Evolutionary conservation across 2,888 invertebrate species (phyloP), one percentile per base, ranked within the genome.

Genomic region (Caenorhabditis imperialis): DNA sequence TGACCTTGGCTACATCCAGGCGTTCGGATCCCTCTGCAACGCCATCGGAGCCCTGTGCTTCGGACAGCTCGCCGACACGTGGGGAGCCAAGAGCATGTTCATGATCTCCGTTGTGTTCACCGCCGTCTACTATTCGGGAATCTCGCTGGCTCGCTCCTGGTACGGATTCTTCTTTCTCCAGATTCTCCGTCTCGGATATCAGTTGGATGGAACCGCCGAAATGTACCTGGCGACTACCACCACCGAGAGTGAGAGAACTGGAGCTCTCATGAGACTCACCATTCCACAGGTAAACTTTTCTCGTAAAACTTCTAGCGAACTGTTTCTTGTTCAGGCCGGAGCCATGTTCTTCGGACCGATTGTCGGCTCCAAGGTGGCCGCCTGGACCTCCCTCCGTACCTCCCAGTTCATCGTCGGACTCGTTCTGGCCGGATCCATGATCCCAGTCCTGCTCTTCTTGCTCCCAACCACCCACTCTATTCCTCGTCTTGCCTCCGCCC

Each of bases 191-290:
- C 62, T 88, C 55, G 88, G 86, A 18, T 88, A 86, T 71, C 88
- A 88, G 57, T 77, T 88, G 23, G 88, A 88, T 67, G 79, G 80
- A 65, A 86, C 85, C 16, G 86, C 87, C 18, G 88, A 88, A 62
- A 87, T 88, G 88, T 88, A 88, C 62, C 61, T 88, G 62, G 88
- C 88, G 8, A 88, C 88, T 1, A 83, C 84, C 3, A 86, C 88
- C 22, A 85, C 85, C 3, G 88, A 88, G 63, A 73, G 85, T 20
- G 86, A 88, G 48, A 73, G 88, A 55, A 86, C 88, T 18, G 74
- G 78, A 10, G 85, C 87, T 20, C 74, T 88, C 38, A 82, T 87
- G 85, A 76, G 79, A 58, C 80, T 87, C 20, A 82, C 84, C 42
- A 75, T 87, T 40, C 87, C 87, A 18, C 86, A 85, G 75, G 85